phyloP scores from a whole-genome alignment of 2,113 vertebrate genomes.

The Cacatua alba region DNA sequence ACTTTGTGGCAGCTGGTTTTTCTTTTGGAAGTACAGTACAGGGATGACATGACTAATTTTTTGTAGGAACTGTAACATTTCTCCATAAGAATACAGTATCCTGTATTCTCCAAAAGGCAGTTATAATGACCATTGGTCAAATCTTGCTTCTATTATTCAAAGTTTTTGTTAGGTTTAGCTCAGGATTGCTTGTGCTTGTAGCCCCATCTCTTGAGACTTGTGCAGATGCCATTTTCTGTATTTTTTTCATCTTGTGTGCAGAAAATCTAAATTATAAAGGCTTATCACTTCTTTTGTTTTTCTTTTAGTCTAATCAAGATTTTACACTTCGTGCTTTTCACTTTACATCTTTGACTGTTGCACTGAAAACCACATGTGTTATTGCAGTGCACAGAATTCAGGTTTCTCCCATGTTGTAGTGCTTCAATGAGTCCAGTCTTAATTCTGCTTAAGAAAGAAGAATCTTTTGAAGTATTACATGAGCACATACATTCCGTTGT shows the following conservation, averaged over 20 bases:
- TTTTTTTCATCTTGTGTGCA: background rate
- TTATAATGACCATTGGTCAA: background rate
- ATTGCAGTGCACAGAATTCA: conserved; percentile 18
- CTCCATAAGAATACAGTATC: background rate
- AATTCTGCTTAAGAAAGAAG: background rate
- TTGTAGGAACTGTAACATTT: background rate
- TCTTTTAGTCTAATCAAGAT: conserved; percentile 2
- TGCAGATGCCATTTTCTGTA: background rate
- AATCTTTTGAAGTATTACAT: background rate
- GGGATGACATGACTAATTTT: background rate
- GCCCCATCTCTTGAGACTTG: background rate
- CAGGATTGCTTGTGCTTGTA: background rate
- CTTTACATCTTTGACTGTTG: background rate
- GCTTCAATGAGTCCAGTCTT: conserved; percentile 13
- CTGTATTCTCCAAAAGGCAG: background rate
- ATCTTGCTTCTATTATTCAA: background rate
- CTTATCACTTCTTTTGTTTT: conserved; percentile 12
- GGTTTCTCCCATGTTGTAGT: conserved; percentile 16
- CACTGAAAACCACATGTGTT: background rate
- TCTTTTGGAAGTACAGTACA: background rate
- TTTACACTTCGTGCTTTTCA: conserved; percentile 22
- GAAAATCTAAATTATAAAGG: conserved; percentile 20
- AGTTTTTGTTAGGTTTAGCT: background rate
- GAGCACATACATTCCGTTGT: background rate
- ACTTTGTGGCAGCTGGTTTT: background rate